Conservation (phyloP, 1,140 invertebrate species). For the Drosophila setifemur region DNA sequence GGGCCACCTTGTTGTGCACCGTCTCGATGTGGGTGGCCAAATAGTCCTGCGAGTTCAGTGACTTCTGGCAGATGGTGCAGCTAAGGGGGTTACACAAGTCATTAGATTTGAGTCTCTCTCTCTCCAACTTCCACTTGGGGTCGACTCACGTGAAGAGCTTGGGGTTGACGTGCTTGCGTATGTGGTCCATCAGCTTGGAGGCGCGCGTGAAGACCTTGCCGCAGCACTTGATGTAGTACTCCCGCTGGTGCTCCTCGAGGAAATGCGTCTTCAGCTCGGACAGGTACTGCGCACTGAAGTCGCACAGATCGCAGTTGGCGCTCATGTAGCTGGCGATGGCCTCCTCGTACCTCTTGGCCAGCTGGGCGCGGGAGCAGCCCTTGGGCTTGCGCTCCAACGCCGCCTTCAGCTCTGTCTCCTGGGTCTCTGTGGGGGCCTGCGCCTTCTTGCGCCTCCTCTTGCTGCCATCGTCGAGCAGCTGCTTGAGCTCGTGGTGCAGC, state of each 20-base stretch:
- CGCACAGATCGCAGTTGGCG: slow-evolving; percentile 72
- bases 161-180: slow-evolving; percentile 74
- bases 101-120: too few relatives aligned
- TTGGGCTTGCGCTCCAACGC: slow-evolving; percentile 63
- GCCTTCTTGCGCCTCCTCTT: slow-evolving; percentile 21
- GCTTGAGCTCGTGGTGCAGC: slow-evolving; percentile 42
- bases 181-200: slow-evolving; percentile 70
- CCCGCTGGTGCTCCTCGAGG: slow-evolving; percentile 56
- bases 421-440: slow-evolving; percentile 3
- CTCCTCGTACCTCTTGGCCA: slow-evolving; percentile 65
- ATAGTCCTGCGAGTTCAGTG: slow-evolving; percentile 66
- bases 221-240: slow-evolving; percentile 74
- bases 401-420: slow-evolving; percentile 48
- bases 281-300: slow-evolving; percentile 53
- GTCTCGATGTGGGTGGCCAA: slow-evolving; percentile 73
- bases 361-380: slow-evolving; percentile 60
- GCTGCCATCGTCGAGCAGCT: slow-evolving; percentile 38
- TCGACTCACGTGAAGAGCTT: slow-evolving; percentile 69
- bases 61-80: slow-evolving; percentile 72
- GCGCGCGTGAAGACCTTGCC: slow-evolving; percentile 63
- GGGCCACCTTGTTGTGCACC: slow-evolving; percentile 64
- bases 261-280: slow-evolving; percentile 66
- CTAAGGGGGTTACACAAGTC: slow-evolving; percentile 38
- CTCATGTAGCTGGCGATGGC: slow-evolving; percentile 68
- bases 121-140: too few relatives aligned